phyloP scores from a whole-genome alignment of 2,797 vertebrate species.

The Cottoperca gobio region DNA sequence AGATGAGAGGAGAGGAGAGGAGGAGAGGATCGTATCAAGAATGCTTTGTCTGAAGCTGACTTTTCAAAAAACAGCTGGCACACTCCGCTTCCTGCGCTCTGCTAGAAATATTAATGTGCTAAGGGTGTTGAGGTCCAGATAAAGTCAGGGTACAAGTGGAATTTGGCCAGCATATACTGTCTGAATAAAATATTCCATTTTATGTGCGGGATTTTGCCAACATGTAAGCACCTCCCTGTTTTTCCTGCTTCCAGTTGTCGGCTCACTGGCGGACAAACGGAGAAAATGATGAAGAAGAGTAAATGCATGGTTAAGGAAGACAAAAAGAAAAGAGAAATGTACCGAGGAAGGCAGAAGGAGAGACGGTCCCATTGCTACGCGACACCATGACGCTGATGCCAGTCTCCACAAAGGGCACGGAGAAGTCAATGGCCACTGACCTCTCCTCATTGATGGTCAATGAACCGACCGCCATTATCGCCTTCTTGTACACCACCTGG shows the following conservation, averaged over 20 bases:
- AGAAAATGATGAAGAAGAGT: neutral
- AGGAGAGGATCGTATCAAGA: conserved; percentile 46
- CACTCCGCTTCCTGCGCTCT: conserved; percentile 66
- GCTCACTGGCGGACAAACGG: neutral
- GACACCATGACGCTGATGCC: conserved; percentile 99
- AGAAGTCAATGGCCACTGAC: conserved; percentile 97
- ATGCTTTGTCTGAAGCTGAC: conserved; percentile 69
- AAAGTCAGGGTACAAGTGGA: conserved; percentile 70
- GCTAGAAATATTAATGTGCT: conserved; percentile 77
- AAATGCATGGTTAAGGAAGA: neutral
- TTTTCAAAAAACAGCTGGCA: conserved; percentile 71
- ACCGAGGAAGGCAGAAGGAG: conserved; percentile 98
- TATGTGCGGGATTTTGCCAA: conserved; percentile 53
- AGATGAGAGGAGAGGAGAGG: conserved; percentile 3
- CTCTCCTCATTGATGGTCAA: conserved; percentile 98
- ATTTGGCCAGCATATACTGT: conserved; percentile 58
- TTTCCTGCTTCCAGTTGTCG: conserved; percentile 17
- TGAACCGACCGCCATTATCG: conserved; percentile 96
- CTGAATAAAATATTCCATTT: conserved; percentile 76
- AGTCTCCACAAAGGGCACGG: conserved; percentile 97
- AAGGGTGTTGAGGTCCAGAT: conserved; percentile 71
- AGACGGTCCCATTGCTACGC: conserved; percentile 97
- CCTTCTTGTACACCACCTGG: conserved; percentile 96
- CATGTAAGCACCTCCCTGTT: conserved; percentile 50
- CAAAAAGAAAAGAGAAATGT: conserved; percentile 47